phyloP scores from a whole-genome alignment of 2,113 vertebrate genomes.

The Platysteira castanea region DNA sequence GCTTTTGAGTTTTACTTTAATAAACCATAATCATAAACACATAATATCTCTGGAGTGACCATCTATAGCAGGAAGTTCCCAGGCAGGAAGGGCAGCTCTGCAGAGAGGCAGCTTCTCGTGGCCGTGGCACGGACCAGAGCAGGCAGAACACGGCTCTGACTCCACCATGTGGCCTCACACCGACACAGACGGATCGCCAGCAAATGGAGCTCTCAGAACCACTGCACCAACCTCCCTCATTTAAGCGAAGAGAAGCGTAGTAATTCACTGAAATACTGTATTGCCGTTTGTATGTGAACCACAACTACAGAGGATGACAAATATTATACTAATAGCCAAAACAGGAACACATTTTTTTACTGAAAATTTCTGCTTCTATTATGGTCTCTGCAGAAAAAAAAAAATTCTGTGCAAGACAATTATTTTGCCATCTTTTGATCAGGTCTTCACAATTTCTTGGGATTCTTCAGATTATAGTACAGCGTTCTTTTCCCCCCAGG shows the following conservation, averaged over 20 bases:
- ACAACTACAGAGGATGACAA: rapidly evolving
- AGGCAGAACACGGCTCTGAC: background rate
- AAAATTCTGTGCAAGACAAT: background rate
- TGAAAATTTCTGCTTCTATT: background rate
- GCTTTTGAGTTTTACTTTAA: background rate
- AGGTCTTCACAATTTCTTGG: background rate
- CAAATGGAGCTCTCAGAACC: background rate
- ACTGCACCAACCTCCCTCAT: background rate
- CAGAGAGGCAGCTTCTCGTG: background rate
- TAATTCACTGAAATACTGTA: background rate
- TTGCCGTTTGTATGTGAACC: background rate
- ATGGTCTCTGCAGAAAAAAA: background rate
- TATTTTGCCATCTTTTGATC: background rate
- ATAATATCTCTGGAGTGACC: background rate
- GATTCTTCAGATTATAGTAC: background rate
- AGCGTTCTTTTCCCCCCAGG: rapidly evolving
- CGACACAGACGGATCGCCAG: background rate
- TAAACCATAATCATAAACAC: background rate
- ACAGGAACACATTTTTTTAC: background rate
- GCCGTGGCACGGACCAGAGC: too few species aligned
- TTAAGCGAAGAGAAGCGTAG: background rate
- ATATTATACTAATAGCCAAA: background rate
- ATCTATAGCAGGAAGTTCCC: background rate
- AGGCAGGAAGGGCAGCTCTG: background rate
- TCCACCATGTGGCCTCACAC: conserved; percentile 28